These are phyloP conservation scores for Meiosimyza decipiens DNA, from an alignment of 2,888 invertebrate genomes.

Conservation along the genomic window DNA sequence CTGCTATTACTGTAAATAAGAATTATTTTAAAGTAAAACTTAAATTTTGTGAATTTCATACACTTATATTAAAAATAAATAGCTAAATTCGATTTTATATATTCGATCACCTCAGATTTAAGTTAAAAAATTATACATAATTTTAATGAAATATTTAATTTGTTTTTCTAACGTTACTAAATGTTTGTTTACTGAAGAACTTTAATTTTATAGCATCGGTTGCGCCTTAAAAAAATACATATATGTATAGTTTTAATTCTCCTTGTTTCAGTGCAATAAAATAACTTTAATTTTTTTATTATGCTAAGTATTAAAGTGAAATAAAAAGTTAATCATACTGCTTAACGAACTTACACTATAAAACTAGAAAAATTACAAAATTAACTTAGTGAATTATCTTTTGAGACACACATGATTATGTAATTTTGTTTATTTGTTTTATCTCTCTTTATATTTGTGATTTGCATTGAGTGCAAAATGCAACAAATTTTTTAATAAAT, in stretches of 20 bases:
- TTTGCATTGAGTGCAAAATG: constrained; percentile 30
- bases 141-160: background rate
- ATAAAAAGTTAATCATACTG: background rate
- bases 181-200: too few species aligned
- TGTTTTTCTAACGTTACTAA: background rate
- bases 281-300: constrained; percentile 29
- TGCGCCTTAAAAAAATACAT: constrained; percentile 32
- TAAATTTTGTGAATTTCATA: too few species aligned
- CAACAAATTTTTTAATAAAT: constrained; percentile 3
- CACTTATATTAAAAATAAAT: background rate
- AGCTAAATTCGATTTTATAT: constrained; percentile 17
- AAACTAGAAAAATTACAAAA: constrained; percentile 28
- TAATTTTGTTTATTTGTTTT: constrained; percentile 8
- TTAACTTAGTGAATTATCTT: constrained; percentile 39
- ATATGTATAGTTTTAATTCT: constrained; percentile 33
- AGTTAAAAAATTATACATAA: background rate
- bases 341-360: constrained; percentile 8
- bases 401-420: background rate
- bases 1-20: constrained; percentile 22
- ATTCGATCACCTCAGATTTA: background rate
- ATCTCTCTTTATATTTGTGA: background rate
- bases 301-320: constrained; percentile 10
- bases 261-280: constrained; percentile 47
- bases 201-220: background rate
- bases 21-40: too few species aligned